These are phyloP conservation scores for Alcedo atthis DNA, from an alignment of 2,797 vertebrate genomes.

Conservation along the genomic window DNA sequence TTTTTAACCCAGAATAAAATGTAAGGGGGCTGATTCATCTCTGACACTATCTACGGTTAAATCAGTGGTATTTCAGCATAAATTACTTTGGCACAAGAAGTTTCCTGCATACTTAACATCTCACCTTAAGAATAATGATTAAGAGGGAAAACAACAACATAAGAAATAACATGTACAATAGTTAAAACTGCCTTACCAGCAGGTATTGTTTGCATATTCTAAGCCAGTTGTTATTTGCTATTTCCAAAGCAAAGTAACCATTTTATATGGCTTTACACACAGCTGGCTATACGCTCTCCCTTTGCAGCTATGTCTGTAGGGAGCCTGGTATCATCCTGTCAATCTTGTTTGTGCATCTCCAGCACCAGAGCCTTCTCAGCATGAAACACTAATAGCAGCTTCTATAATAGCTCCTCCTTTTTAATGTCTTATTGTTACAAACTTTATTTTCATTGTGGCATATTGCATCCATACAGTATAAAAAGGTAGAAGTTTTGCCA, in stretches of 20 bases:
- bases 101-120: not conserved
- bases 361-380: not conserved
- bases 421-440: not conserved
- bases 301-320: not conserved
- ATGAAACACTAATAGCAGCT: not conserved
- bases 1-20: slow-evolving; percentile 10
- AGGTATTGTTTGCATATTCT: not conserved
- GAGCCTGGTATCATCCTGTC: rapidly evolving
- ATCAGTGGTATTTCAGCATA: not conserved
- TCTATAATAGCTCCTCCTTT: not conserved
- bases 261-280: not conserved
- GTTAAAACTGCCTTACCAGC: not conserved
- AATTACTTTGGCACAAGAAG: not conserved
- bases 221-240: not conserved
- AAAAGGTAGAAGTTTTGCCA: not conserved
- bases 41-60: not conserved
- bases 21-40: not conserved
- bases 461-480: not conserved
- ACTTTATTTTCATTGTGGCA: not conserved
- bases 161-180: not conserved
- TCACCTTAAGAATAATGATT: not conserved
- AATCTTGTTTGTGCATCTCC: not conserved
- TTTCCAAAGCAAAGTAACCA: not conserved
- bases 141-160: not conserved
- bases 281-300: not conserved